Conservation (phyloP, 2,113 vertebrate genomes). For the Anhinga anhinga region DNA sequence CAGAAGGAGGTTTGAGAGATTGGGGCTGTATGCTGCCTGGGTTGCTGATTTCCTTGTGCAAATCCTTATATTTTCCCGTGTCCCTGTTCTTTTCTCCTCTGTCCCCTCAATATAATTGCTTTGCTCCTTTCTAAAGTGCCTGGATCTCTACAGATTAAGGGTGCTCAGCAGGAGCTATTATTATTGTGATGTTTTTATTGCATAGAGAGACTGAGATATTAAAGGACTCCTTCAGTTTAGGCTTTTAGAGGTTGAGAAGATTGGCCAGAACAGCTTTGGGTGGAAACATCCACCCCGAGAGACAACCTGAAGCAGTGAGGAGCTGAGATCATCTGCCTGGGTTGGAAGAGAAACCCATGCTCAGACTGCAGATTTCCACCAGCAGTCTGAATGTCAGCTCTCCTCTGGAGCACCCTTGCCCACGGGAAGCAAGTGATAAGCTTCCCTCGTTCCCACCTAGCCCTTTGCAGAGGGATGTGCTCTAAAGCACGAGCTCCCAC, state of each 20-base stretch:
- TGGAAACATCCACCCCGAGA: slow-evolving; percentile 4
- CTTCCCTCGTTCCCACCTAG: not conserved
- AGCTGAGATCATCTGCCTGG: slow-evolving; percentile 4
- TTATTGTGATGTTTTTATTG: slow-evolving; percentile 59
- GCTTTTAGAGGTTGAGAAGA: not conserved
- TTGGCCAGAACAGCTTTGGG: not conserved
- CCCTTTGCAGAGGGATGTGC: not conserved
- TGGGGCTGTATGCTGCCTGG: not conserved
- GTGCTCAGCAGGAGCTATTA: slow-evolving; percentile 42
- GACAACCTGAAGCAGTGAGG: not conserved
- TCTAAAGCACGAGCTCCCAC: not conserved
- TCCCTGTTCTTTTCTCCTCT: not conserved
- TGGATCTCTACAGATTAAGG: slow-evolving; percentile 52
- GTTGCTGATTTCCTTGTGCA: not conserved
- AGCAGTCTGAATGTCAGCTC: not conserved
- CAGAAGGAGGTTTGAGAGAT: not conserved
- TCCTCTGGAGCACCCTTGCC: not conserved
- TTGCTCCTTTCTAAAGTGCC: slow-evolving; percentile 33
- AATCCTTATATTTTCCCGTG: not conserved
- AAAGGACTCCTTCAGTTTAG: slow-evolving; percentile 4
- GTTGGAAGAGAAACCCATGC: not conserved
- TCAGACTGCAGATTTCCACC: not conserved
- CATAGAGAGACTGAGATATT: slow-evolving; percentile 16
- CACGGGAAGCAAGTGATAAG: not conserved
- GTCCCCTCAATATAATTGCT: slow-evolving; percentile 38